Evolutionary conservation across 2,797 vertebrate genomes (phyloP), one percentile per base, ranked within the genome.

Genomic region (Tamandua tetradactyla): DNA sequence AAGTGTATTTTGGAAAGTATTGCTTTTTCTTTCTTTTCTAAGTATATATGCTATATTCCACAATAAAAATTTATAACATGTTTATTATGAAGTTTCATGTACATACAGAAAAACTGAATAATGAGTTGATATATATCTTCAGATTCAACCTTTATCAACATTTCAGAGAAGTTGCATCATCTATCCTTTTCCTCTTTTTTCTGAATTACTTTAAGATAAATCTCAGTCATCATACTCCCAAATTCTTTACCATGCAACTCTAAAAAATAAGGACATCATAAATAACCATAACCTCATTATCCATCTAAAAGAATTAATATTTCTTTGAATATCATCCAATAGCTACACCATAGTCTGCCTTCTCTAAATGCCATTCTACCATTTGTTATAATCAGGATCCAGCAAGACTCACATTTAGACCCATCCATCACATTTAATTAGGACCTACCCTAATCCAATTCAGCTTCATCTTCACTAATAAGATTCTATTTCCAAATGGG

Each of bases 41-140:
- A n/a, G n/a, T n/a, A n/a, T n/a, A n/a, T n/a, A n/a, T n/a, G n/a
- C n/a, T n/a, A n/a, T n/a, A n/a, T n/a, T n/a, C n/a, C n/a, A n/a
- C n/a, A 64, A 94, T 86, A n/a, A n/a, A n/a, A n/a, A 25, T 86
- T 83, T 22, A 83, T 66, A 93, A 94, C 7, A 47, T 4, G 30
- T 81, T 92, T 93, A 40, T 81, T 61, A 18, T 83, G 82, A 92
- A 90, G 92, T 71, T 9, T 93, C 81, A 76, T 30, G 79, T 55
- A 47, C 3, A 32, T 44, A 74, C 7, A 71, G n/a, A 81, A 37
- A 87, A 80, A 92, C n/a, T n/a, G n/a, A n/a, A 71, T 72, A 87
- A 68, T 89, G 52, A 94, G 66, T 81, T 88, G 71, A 2, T 89
- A 17, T 80, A 35, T 80, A 15, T 75, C 27, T 8, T 14, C 42